These are phyloP conservation scores for Sialia sialis DNA, from an alignment of 2,113 vertebrate species.

Conservation along the genomic window DNA sequence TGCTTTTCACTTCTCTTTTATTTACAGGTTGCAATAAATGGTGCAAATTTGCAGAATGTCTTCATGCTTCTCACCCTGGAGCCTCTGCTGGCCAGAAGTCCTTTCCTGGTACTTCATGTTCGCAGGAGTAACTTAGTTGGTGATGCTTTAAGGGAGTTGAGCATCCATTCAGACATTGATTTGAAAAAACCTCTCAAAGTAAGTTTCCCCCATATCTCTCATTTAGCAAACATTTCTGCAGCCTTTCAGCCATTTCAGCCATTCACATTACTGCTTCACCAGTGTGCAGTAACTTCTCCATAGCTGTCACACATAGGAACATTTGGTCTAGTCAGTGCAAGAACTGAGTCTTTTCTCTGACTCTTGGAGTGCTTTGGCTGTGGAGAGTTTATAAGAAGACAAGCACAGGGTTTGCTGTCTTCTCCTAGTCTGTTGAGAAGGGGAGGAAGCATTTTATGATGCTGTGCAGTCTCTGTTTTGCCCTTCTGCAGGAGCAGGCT, in stretches of 20 bases:
- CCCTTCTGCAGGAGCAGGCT: not conserved
- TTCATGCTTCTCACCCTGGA: slow-evolving; percentile 97
- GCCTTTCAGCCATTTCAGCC: not conserved
- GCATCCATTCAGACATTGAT: slow-evolving; percentile 94
- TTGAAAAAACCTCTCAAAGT: slow-evolving; percentile 97
- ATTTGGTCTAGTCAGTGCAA: not conserved
- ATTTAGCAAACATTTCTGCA: not conserved
- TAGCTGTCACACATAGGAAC: not conserved
- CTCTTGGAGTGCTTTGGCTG: not conserved
- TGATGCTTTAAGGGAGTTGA: slow-evolving; percentile 91
- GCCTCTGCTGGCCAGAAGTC: slow-evolving; percentile 91
- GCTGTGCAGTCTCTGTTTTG: not conserved
- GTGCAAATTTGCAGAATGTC: slow-evolving; percentile 94
- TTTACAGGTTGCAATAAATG: slow-evolving; percentile 90
- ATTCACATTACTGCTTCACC: not conserved
- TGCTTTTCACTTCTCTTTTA: not conserved
- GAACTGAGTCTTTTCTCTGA: not conserved
- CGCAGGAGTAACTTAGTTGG: slow-evolving; percentile 90
- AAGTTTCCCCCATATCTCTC: not conserved
- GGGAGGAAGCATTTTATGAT: not conserved
- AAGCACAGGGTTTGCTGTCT: not conserved
- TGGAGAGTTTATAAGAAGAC: not conserved
- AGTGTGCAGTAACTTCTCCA: not conserved
- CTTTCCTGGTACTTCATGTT: slow-evolving; percentile 93
- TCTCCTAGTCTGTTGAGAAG: not conserved